Evolutionary conservation across 2,113 vertebrate species (phyloP), one percentile per base, ranked within the genome.

Genomic region (Platichthys flesus): DNA sequence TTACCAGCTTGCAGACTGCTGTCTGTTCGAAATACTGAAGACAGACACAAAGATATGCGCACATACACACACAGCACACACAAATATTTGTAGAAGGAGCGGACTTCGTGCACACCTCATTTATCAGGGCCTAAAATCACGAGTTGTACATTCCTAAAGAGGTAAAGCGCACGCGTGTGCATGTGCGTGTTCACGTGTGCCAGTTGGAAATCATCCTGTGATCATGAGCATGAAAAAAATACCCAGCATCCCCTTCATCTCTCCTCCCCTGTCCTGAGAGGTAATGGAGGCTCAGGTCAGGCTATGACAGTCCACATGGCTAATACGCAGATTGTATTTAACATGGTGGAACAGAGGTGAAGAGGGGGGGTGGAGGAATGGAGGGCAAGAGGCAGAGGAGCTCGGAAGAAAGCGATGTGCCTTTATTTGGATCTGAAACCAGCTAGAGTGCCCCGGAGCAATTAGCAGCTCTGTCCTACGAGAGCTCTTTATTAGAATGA

Each of bases 21-120:
- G 88, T 90, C 90, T 88, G 85, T 91, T 90, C 51, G n/a, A 89
- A 91, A 88, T 78, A 85, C 84, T 82, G 84, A 71, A 89, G 84
- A 79, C 84, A 92, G 87, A 93, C 84, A 83, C 88, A 85, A 85
- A 89, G 82, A 91, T 56, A 88, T 78, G 52, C 79, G 78, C 79
- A 76, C 49, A 68, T 58, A 72, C 51, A 72, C 54, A 55, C 62
- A 67, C 66, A 51, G 16, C 74, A 61, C 81, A 86, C 86, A 89
- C 88, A 89, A 89, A 92, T 92, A 92, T 93, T 93, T 93, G 88
- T 82, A 90, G 81, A 93, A 90, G 90, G 91, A 88, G 85, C 74
- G 79, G 85, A 85, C 86, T 85, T 92, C 89, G 85, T 75, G 87
- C 89, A 88, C 91, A 92, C 91, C 88, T 92, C 85, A 91, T 92